phyloP scores from a whole-genome alignment of 1,140 invertebrate species.

The Drosophila arizonae region DNA sequence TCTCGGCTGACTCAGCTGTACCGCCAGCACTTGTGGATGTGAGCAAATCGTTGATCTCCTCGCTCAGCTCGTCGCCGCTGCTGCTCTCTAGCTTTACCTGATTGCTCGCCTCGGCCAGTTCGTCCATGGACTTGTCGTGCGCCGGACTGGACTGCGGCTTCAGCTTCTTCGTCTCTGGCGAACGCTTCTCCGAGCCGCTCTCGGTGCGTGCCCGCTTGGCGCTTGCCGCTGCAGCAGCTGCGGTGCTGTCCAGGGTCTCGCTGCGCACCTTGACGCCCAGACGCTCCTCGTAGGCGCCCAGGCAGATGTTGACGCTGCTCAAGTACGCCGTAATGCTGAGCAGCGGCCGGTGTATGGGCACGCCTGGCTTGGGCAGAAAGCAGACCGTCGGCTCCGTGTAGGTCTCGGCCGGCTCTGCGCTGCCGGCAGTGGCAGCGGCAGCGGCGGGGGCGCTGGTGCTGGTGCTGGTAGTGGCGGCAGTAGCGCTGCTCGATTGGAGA shows the following conservation, averaged over 20 bases:
- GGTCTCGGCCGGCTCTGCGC: neutral
- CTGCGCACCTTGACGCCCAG: conserved; percentile 85
- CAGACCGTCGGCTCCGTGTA: conserved; percentile 61
- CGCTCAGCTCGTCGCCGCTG: conserved; percentile 70
- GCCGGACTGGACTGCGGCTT: conserved; percentile 43
- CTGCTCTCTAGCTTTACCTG: conserved; percentile 58
- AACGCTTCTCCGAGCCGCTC: conserved; percentile 83
- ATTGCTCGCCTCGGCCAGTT: conserved; percentile 18
- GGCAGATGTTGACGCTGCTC: conserved; percentile 89
- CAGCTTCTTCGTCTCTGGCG: conserved; percentile 81
- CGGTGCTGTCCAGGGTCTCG: conserved; percentile 60
- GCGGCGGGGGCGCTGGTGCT: no score
- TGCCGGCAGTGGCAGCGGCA: no score
- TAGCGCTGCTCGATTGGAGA: neutral
- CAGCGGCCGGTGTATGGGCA: conserved; percentile 87
- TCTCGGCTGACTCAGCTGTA: neutral
- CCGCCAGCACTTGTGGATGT: neutral
- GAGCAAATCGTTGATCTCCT: conserved; percentile 66
- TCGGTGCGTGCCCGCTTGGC: conserved; percentile 85
- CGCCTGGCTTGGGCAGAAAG: conserved; percentile 82
- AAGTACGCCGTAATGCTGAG: conserved; percentile 89
- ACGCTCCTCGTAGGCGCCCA: conserved; percentile 88
- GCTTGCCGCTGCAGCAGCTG: conserved; percentile 30
- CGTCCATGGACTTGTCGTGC: conserved; percentile 56
- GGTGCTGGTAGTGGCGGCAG: neutral